These are phyloP conservation scores for Mnemiopsis leidyi DNA, from an alignment of 37 sponge, comb jelly and placozoan genomes.

Conservation along the genomic window DNA sequence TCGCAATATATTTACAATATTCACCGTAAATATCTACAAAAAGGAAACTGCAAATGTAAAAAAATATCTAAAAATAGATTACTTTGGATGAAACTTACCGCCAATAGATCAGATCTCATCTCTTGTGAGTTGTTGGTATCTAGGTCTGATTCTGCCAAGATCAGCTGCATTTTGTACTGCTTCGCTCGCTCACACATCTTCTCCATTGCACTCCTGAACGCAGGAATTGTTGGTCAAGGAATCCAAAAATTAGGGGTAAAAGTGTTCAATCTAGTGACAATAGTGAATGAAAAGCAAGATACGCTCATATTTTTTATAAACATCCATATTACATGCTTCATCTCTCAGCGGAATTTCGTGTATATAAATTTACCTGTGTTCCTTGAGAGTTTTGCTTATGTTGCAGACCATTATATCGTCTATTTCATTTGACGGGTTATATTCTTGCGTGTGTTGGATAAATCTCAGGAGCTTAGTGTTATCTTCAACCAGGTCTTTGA, in stretches of 20 bases:
- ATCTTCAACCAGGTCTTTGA: background rate
- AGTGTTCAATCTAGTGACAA: too few relatives aligned
- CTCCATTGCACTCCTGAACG: background rate
- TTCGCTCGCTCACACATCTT: slow-evolving; percentile 47
- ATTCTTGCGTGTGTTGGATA: background rate
- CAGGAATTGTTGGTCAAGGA: too few relatives aligned
- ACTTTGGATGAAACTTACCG: slow-evolving; percentile 2
- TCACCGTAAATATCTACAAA: background rate
- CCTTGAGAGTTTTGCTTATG: background rate
- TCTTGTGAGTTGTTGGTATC: background rate
- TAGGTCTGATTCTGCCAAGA: slow-evolving; percentile 25
- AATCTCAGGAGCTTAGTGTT: background rate
- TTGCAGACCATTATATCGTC: background rate
- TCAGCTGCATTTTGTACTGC: background rate
- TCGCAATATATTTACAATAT: background rate
- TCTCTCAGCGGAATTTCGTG: too few relatives aligned
- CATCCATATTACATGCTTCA: too few relatives aligned
- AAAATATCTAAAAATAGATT: background rate
- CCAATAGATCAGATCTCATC: slow-evolving; percentile 8
- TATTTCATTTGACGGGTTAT: slow-evolving; percentile 7
- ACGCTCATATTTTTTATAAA: background rate
- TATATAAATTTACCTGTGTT: background rate
- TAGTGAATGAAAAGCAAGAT: too few relatives aligned
- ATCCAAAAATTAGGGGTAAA: too few relatives aligned
- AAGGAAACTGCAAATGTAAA: background rate